Evolutionary conservation across 2,797 vertebrate genomes (phyloP), one percentile per base, ranked within the genome.

Genomic region (Mus minutoides): DNA sequence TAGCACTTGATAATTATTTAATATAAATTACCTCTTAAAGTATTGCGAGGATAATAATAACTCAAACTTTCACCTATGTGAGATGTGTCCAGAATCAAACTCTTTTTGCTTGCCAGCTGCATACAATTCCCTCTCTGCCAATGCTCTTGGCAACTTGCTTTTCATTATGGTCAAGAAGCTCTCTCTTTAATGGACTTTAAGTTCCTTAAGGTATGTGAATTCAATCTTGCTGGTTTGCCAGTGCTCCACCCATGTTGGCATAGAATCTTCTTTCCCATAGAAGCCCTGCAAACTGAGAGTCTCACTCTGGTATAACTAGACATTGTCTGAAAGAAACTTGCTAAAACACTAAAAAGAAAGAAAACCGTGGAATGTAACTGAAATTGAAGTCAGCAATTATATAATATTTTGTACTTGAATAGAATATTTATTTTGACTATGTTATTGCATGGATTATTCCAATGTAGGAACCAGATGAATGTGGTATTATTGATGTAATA

Each of bases 251-350:
- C n/a, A 56, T 56, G 14, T 78, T 82, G 49, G 37, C 24, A 91
- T 22, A 49, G 0, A 58, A 8, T 84, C 52, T 40, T 96, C 1
- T 24, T 67, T 89, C 64, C 54, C 0, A 67, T 17, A 77, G 8
- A 84, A 34, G 22, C 10, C 62, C 8, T 88, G 60, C 77, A 78
- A 91, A 89, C 6, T 62, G 37, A 22, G 85, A 92, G 40, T 73
- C 22, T 67, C 16, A 17, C 2, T 2, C 93, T 96, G 73, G 93
- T 76, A 37, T 69, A 94, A 95, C 5, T 94, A 80, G 34, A 31
- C 13, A 49, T 73, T 93, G 58, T 56, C 54, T 93, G 40, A 88
- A 86, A 86, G 3, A 71, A 54, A 54, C 0, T 62, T 78, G 58
- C 88, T 94, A 79, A 78, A 90, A 87, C 31, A 67, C 26, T 46